phyloP scores from a whole-genome alignment of 2,797 vertebrate species.

The Lepilemur septentrionalis region DNA sequence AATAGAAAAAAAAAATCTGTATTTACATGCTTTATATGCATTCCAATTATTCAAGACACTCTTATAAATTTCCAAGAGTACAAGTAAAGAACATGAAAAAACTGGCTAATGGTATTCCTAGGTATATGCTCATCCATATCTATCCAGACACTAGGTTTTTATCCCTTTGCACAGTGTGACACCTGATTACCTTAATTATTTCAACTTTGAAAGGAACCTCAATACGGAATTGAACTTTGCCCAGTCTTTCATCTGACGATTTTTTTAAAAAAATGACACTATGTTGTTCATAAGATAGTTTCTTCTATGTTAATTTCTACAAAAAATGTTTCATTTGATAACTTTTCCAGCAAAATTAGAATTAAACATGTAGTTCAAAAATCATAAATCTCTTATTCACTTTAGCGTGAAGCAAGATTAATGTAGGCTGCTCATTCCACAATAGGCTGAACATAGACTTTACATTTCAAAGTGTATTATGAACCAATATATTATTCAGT shows the following conservation, averaged over 20 bases:
- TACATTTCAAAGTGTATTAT: background rate
- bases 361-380: conserved; percentile 77
- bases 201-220: conserved; percentile 66
- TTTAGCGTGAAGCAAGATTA: conserved; percentile 55
- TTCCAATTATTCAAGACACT: background rate
- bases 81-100: background rate
- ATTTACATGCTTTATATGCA: conserved; percentile 1
- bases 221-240: conserved; percentile 75
- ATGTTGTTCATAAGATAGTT: conserved; percentile 66
- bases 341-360: conserved; percentile 71
- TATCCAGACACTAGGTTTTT: background rate
- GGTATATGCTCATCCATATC: background rate
- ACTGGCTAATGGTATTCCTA: background rate
- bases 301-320: conserved; percentile 77
- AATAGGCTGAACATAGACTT: background rate
- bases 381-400: conserved; percentile 20
- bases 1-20: background rate
- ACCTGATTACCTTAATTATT: conserved; percentile 79
- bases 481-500: conserved; percentile 29
- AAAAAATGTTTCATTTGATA: conserved; percentile 74
- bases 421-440: conserved; percentile 12
- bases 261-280: conserved; percentile 69
- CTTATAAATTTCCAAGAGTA: background rate
- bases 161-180: conserved; percentile 59
- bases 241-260: conserved; percentile 70